A percentile compares a stretch with the other conserved stretches of the same genome.
phyloP scores from a whole-genome alignment of 2,797 vertebrate genomes.

The Amblyopsis hoosieri region DNA sequence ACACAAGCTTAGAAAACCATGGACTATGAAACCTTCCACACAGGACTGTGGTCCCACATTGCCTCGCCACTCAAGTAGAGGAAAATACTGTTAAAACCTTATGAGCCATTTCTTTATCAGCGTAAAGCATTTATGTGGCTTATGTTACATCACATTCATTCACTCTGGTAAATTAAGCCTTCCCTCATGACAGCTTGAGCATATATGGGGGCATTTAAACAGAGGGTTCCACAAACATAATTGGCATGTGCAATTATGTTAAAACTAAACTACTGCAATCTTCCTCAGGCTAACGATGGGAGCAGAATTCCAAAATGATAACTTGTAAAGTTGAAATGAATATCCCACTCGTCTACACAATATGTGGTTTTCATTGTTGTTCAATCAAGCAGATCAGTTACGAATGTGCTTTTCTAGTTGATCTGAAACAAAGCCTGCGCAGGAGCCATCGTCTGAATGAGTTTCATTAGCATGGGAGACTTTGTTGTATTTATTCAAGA shows the following conservation, averaged over 20 bases:
- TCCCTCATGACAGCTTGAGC: constrained; percentile 9
- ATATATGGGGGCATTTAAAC: constrained; percentile 41
- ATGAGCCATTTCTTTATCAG: constrained; percentile 25
- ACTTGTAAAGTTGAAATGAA: constrained; percentile 44
- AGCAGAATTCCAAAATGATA: constrained; percentile 33
- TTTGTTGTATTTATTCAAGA: no score
- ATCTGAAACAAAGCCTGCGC: constrained; percentile 4
- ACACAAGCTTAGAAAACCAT: background rate
- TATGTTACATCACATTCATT: constrained; percentile 12
- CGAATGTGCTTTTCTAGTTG: constrained; percentile 23
- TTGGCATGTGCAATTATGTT: constrained; percentile 47
- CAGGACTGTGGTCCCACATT: constrained; percentile 13
- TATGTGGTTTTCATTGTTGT: constrained; percentile 38
- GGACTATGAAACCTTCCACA: constrained; percentile 8
- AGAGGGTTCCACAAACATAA: constrained; percentile 49
- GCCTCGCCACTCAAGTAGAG: constrained; percentile 8
- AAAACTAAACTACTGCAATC: constrained; percentile 21
- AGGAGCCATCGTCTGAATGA: background rate
- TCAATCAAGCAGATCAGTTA: constrained; percentile 50
- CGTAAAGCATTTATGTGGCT: constrained; percentile 6
- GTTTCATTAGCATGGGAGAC: no score
- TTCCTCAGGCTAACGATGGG: constrained; percentile 27
- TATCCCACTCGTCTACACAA: constrained; percentile 46
- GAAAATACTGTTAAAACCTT: constrained; percentile 15
- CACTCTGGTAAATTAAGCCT: constrained; percentile 13